Conservation (phyloP, 2,888 invertebrate genomes). For the Phalera bucephala region DNA sequence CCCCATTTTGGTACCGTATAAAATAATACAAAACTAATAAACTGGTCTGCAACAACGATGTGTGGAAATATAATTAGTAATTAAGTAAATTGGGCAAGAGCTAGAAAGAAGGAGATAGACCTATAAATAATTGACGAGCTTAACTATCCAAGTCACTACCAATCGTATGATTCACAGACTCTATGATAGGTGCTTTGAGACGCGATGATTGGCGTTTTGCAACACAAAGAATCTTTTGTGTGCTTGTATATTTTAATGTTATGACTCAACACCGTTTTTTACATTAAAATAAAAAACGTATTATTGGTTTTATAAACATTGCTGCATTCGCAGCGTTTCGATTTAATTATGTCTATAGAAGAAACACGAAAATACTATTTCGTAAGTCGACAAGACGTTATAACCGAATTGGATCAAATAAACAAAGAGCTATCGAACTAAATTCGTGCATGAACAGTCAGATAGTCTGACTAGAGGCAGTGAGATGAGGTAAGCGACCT, state of each 20-base stretch:
- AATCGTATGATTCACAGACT: conserved; percentile 28
- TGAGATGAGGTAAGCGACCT: conserved; percentile 79
- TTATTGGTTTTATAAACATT: background rate
- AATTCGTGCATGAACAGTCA: conserved; percentile 60
- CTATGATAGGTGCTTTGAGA: conserved; percentile 33
- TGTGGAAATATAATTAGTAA: no score
- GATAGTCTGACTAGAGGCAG: conserved; percentile 51
- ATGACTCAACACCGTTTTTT: conserved; percentile 48
- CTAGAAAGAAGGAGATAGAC: no score
- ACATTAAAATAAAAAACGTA: background rate
- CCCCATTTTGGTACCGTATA: no score
- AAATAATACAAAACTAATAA: no score
- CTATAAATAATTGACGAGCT: no score
- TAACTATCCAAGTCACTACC: conserved; percentile 5
- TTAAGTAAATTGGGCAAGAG: no score
- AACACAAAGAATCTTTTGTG: conserved; percentile 52
- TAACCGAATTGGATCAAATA: conserved; percentile 48
- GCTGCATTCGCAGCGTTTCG: conserved; percentile 8
- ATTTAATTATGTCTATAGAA: background rate
- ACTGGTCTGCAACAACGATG: no score
- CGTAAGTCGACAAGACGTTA: conserved; percentile 21
- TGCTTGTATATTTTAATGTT: conserved; percentile 38
- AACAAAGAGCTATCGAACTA: conserved; percentile 51
- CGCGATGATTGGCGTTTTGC: conserved; percentile 54
- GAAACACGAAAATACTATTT: conserved; percentile 11